Evolutionary conservation across 2,797 vertebrate genomes (phyloP).

Genomic region (Paedocypris micromegethes): DNA sequence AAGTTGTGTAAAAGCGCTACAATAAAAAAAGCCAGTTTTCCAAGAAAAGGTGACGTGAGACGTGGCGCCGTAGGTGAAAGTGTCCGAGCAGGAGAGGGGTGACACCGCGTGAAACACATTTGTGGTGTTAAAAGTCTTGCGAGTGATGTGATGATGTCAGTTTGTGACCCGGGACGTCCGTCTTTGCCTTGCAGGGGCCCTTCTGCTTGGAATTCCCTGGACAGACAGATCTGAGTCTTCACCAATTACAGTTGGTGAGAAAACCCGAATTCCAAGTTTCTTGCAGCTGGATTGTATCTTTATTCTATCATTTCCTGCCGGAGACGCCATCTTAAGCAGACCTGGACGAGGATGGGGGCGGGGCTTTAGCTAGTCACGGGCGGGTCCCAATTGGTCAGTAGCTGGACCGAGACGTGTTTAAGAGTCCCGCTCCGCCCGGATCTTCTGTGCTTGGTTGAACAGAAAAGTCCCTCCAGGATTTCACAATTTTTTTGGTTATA

Average conservation of each 20-base stretch:
- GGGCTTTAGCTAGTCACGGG: constrained; percentile 30
- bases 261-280: constrained; percentile 65
- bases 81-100: constrained; percentile 30
- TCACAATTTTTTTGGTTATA: too few species aligned
- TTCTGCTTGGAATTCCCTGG: constrained; percentile 78
- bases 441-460: too few species aligned
- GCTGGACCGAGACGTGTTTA: background rate
- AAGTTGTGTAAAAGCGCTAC: too few species aligned
- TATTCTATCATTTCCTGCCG: constrained; percentile 49
- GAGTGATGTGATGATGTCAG: constrained; percentile 62
- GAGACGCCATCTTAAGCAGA: constrained; percentile 8
- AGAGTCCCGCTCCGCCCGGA: too few species aligned
- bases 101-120: constrained; percentile 39
- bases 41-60: too few species aligned
- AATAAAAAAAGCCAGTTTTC: too few species aligned
- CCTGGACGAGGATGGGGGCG: constrained; percentile 34
- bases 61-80: background rate
- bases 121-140: constrained; percentile 55
- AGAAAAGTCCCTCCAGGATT: too few species aligned
- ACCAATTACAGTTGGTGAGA: constrained; percentile 81
- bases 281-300: constrained; percentile 63
- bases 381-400: background rate
- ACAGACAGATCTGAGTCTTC: constrained; percentile 78
- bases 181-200: constrained; percentile 80
- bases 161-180: constrained; percentile 76